Conservation (phyloP, 1,140 invertebrate species). For the Drosophila serrata region DNA sequence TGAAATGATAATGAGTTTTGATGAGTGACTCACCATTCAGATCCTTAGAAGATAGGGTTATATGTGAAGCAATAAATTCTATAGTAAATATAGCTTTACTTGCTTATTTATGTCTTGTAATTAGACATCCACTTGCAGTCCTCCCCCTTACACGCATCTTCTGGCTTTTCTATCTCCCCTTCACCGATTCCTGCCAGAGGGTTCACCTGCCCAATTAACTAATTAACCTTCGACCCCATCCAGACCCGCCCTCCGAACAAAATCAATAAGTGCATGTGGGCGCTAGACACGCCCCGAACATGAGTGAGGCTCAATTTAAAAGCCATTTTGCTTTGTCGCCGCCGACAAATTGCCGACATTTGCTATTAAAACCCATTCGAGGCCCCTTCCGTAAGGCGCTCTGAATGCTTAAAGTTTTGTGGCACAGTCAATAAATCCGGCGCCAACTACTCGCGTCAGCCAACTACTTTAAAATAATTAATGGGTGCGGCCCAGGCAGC, state of each 20-base stretch:
- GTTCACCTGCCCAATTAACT: constrained; percentile 68
- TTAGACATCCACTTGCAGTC: neutral
- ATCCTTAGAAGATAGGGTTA: neutral
- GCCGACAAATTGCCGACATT: constrained; percentile 63
- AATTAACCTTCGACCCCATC: constrained; percentile 68
- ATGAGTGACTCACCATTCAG: constrained; percentile 16
- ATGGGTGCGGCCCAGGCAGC: constrained; percentile 71
- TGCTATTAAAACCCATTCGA: constrained; percentile 55
- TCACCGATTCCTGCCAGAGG: neutral
- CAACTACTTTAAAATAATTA: constrained; percentile 84
- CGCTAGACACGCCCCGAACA: constrained; percentile 57
- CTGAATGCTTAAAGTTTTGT: constrained; percentile 53
- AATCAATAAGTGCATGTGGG: constrained; percentile 75
- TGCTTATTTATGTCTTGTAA: constrained; percentile 12
- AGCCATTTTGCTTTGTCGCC: constrained; percentile 76
- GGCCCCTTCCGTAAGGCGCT: constrained; percentile 1
- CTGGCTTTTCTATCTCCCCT: neutral
- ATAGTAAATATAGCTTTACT: neutral
- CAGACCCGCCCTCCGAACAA: constrained; percentile 32
- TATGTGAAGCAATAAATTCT: neutral
- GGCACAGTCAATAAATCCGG: constrained; percentile 74
- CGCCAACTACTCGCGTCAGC: constrained; percentile 62
- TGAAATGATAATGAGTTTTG: constrained; percentile 52
- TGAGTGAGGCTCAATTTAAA: constrained; percentile 62
- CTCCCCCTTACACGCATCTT: neutral